Evolutionary conservation across 2,797 vertebrate genomes (phyloP).

Genomic region (Myotis planiceps): DNA sequence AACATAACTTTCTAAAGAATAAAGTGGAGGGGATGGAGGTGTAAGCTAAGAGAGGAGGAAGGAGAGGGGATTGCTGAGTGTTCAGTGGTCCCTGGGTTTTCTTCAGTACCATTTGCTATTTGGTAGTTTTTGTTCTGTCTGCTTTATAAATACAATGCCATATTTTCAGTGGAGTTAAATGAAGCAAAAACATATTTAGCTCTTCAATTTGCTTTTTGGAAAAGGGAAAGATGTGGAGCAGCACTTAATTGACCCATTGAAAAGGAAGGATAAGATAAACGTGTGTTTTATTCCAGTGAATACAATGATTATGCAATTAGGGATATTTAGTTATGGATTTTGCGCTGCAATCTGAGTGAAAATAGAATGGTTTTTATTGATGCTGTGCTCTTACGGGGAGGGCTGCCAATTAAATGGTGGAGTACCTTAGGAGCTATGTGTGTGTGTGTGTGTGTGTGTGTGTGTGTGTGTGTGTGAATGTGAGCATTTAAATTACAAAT

Average conservation of each 20-base stretch:
- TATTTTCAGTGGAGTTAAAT: constrained; percentile 28
- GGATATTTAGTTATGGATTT: constrained; percentile 45
- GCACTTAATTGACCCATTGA: constrained; percentile 19
- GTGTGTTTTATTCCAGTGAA: constrained; percentile 31
- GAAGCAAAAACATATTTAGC: constrained; percentile 49
- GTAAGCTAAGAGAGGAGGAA: background rate
- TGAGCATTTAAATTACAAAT: constrained; percentile 43
- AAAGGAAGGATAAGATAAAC: constrained; percentile 8
- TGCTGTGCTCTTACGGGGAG: background rate
- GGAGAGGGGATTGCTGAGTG: background rate
- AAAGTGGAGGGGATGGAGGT: background rate
- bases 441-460: background rate
- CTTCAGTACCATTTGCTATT: background rate
- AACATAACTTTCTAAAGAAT: background rate
- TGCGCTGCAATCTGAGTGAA: background rate
- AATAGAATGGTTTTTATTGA: constrained; percentile 27
- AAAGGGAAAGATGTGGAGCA: background rate
- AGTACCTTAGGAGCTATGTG: background rate
- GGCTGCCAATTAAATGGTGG: background rate
- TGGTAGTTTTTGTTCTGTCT: background rate
- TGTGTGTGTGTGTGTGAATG: background rate
- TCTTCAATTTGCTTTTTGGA: background rate
- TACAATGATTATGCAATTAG: background rate
- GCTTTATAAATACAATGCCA: background rate
- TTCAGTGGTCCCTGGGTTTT: background rate